Evolutionary conservation across 2,888 invertebrate genomes (phyloP), one percentile per base, ranked within the genome.

Genomic region (Mimas tiliae): DNA sequence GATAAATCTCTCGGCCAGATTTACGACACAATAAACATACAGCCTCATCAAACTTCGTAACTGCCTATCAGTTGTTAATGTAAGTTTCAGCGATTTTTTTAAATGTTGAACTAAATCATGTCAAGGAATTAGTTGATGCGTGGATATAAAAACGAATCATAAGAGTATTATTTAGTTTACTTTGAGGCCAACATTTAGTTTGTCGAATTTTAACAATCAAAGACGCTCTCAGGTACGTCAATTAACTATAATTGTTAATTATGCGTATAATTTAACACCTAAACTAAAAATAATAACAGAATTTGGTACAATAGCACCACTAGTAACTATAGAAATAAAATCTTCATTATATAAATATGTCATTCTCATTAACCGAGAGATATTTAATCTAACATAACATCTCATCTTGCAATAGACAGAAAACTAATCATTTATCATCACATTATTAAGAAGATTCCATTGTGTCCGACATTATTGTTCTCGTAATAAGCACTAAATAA

Each of bases 11-110:
- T 66, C 73, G 74, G 84, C 80, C 83, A 82, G 87, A 90, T 90
- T 91, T 91, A 91, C 87, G 84, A 80, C 81, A 80, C 87, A 77
- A 86, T 90, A 90, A 90, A 91, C 86, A 85, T 85, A 88, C 82
- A 85, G 89, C 86, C 88, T 86, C 89, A 85, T 88, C 85, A 78
- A 81, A 83, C 79, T 82, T 78, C 70, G 74, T 74, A 73, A 73
- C 73, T 73, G 72, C 73, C 70, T 72, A 74, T 77, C 74, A 74
- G 76, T 76, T 73, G 74, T 72, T 67, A 62, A 50, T 19, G 58
- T 68, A 72, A 63, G 65, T 73, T 69, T 67, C 27, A 48, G 21
- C 68, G 64, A 66, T 65, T 66, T 70, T 69, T 73, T 71, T 70
- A 69, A n/a, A 68, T 69, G 65, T 58, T 48, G 48, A 48, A 47